Base-by-base conservation (phyloP, 2,797 vertebrate genomes). In the Tapera naevia region DNA sequence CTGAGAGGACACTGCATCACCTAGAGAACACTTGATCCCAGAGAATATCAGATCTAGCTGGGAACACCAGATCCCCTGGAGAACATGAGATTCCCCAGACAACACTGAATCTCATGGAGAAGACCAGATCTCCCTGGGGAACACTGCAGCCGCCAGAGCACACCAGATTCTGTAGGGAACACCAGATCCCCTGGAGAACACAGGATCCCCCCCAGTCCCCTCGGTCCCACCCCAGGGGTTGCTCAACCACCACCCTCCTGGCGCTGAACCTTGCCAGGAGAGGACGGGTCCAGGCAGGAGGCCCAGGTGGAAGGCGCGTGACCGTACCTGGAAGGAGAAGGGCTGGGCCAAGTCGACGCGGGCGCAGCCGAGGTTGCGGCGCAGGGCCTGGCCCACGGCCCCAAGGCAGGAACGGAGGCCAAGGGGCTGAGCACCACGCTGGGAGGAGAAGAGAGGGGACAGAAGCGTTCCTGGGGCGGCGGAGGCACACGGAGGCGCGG, bases 311-410 rank as follows among this genome's bases (percentile, higher is more conserved):
- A 5, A 7, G 7, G 22, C 15, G 22, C 1, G 2, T 11, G 11
- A 54, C 84, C 5, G 0, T 97, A 99, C 99, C 98, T 98, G 98
- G 32, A 99, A 93, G 95, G 99, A 99, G 97, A 99, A 99, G 14
- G 99, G 98, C 96, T 99, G 98, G 19, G 97, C 98, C 3, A 99
- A 94, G 88, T 99, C 98, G 78, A 99, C 97, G 43, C 98, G 98
- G 89, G 98, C 97, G 27, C 97, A 98, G 91, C 98, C 98, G 1
- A 13, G 72, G 7, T 4, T 41, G 11, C 3, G 37, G 21, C 11
- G 1, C n/a, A 96, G 30, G 4, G 95, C 94, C 71, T 18, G n/a
- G 28, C 96, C 54, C 1, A 72, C 39, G 6, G 94, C 95, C 93
- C 95, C 4, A 12, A 96, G 57, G 14, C 92, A 97, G 0, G 74